Percentiles rank a stretch among this genome's conserved stretches.
phyloP scores from a whole-genome alignment of 2,888 invertebrate genomes.

The Mesoligia furuncula region DNA sequence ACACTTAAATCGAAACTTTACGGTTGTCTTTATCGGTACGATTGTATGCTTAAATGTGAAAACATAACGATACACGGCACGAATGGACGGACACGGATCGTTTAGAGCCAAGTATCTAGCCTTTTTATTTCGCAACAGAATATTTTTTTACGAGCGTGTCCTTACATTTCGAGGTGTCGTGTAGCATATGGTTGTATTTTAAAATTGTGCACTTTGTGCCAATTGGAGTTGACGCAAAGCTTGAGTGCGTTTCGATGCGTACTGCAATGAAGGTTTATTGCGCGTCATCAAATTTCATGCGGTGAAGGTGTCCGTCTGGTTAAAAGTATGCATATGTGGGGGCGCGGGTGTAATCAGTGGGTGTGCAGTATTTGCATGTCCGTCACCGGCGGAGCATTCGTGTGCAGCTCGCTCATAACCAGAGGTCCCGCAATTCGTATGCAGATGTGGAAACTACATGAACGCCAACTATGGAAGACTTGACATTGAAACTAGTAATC shows the following conservation, averaged over 20 bases:
- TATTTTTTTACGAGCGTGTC: constrained; percentile 66
- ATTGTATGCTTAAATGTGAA: constrained; percentile 78
- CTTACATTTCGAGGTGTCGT: constrained; percentile 52
- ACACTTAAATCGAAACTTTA: constrained; percentile 85
- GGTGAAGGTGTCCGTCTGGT: constrained; percentile 44
- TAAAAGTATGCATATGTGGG: constrained; percentile 46
- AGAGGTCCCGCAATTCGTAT: constrained; percentile 77
- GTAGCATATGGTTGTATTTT: constrained; percentile 34
- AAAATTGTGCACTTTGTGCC: constrained; percentile 38
- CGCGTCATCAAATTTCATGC: constrained; percentile 52
- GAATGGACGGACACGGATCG: constrained; percentile 74
- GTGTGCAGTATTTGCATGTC: constrained; percentile 72
- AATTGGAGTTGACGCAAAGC: constrained; percentile 20
- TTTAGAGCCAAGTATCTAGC: constrained; percentile 78
- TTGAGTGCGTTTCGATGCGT: constrained; percentile 39
- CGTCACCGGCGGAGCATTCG: constrained; percentile 68
- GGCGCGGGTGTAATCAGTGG: constrained; percentile 58
- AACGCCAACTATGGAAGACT: constrained; percentile 60
- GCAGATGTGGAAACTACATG: constrained; percentile 78
- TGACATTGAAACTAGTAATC: constrained; percentile 63
- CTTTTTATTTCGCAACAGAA: constrained; percentile 72
- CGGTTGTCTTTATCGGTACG: constrained; percentile 81
- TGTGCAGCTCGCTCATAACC: constrained; percentile 70
- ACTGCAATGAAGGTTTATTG: constrained; percentile 42
- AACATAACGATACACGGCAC: constrained; percentile 72